These are phyloP conservation scores for Nasonia oneida DNA, from an alignment of 2,888 invertebrate genomes.

Conservation along the genomic window DNA sequence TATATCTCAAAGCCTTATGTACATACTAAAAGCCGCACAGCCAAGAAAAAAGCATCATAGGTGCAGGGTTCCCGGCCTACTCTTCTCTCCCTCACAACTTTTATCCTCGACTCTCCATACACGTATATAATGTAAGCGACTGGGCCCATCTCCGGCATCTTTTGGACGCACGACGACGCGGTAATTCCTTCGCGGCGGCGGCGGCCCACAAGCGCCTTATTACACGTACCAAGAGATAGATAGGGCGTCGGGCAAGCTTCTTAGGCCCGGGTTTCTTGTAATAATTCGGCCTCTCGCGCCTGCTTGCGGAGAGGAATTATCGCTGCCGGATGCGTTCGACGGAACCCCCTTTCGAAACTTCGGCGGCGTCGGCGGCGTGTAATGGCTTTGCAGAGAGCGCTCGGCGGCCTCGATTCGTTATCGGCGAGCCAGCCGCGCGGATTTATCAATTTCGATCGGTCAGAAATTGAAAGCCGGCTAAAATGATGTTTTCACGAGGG, in stretches of 20 bases:
- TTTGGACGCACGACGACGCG: neutral
- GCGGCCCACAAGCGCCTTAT: neutral
- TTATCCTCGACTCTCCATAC: neutral
- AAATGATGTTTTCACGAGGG: constrained; percentile 19
- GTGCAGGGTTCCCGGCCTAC: neutral
- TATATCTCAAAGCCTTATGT: neutral
- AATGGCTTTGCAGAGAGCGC: constrained; percentile 21
- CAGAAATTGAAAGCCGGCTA: constrained; percentile 35
- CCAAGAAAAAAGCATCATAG: neutral
- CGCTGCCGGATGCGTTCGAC: constrained; percentile 22
- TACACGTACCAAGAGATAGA: neutral
- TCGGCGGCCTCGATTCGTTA: constrained; percentile 40
- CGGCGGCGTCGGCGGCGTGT: neutral
- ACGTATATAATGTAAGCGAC: constrained; percentile 1
- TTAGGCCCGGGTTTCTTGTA: constrained; percentile 10
- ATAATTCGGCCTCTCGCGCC: constrained; percentile 8
- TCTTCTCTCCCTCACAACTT: neutral
- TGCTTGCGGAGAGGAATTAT: constrained; percentile 17
- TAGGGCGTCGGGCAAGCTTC: constrained; percentile 13
- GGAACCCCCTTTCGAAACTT: neutral
- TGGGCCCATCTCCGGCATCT: neutral
- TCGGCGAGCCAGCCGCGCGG: neutral
- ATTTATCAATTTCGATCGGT: constrained; percentile 45
- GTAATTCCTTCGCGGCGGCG: neutral
- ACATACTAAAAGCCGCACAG: neutral